phyloP scores from a whole-genome alignment of 2,797 vertebrate genomes.

The Malurus leucopterus region DNA sequence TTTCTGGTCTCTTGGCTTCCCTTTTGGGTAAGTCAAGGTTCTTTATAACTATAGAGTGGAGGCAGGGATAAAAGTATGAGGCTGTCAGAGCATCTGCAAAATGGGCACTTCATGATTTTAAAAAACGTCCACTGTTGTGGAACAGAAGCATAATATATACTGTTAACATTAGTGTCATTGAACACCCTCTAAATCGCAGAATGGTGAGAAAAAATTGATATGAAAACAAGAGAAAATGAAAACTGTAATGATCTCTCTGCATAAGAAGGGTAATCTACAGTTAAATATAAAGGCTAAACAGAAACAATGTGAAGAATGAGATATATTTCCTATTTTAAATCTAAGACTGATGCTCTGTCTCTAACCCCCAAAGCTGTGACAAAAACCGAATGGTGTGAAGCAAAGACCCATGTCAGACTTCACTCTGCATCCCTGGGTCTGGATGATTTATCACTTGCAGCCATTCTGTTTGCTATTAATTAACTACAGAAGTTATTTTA shows the following conservation, averaged over 20 bases:
- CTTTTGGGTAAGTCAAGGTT: constrained; percentile 1
- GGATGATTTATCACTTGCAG: constrained; percentile 20
- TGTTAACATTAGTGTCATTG: constrained; percentile 63
- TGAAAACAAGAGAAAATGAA: constrained; percentile 67
- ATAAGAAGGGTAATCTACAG: constrained; percentile 55
- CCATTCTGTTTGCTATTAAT: constrained; percentile 23
- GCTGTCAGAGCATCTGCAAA: constrained; percentile 66
- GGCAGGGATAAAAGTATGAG: constrained; percentile 19
- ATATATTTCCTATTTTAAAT: constrained; percentile 27
- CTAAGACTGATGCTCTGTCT: neutral
- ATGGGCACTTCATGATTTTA: constrained; percentile 64
- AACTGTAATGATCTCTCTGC: constrained; percentile 51
- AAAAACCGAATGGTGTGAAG: constrained; percentile 32
- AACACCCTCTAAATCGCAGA: constrained; percentile 62
- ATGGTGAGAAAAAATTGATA: constrained; percentile 66
- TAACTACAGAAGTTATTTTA: constrained; percentile 18
- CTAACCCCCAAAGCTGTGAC: constrained; percentile 25
- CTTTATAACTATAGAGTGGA: constrained; percentile 27
- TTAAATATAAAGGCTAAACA: constrained; percentile 45
- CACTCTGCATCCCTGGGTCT: neutral
- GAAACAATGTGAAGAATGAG: constrained; percentile 43
- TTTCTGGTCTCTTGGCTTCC: constrained; percentile 25
- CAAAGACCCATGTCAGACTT: constrained; percentile 6
- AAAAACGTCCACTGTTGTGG: constrained; percentile 58
- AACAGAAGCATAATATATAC: constrained; percentile 69